Evolutionary conservation across 2,888 invertebrate genomes (phyloP), one percentile per base, ranked within the genome.

Genomic region (Parasteatoda lunata): DNA sequence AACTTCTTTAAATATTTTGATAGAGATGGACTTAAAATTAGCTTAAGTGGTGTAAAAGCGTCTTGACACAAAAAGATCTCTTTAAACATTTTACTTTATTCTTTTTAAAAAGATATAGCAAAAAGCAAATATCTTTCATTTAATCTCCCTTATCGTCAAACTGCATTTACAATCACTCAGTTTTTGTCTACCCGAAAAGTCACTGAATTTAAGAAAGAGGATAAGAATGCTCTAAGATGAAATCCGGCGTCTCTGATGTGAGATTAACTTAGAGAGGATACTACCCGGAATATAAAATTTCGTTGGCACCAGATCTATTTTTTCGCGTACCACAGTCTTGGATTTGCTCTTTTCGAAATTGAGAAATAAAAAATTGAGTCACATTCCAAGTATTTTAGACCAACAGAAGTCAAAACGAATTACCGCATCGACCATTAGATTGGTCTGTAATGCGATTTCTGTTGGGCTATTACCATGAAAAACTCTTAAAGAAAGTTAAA

Each of bases 341-440:
- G 78, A 73, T 75, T 73, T 72, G 4, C 59, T 66, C 66, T 75
- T 69, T 64, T 49, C 51, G 71, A 80, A 80, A 85, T 85, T 85
- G 85, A 73, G 79, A 85, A 85, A 85, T 85, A 85, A 85, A 85
- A 85, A 85, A 85, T 80, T 76, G 79, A 85, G 80, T 49, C 71
- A 13, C 70, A 78, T 78, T 77, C 48, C 77, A 81, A 81, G 68
- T 54, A 75, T 75, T 71, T 66, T 71, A 65, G 65, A 66, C 76
- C 78, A 59, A 59, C 48, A 48, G 49, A 72, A 72, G 72, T 71
- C 72, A 73, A 84, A 84, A 80, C 76, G 80, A 85, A 85, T 85
- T 79, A 85, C 85, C 85, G 48, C 85, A 85, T 79, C 79, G 76
- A 85, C 85, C 84, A 78, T 68, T 59, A 84, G 75, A 84, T 84